Conservation (phyloP, 1,140 invertebrate genomes). For the Phortica variegata region DNA sequence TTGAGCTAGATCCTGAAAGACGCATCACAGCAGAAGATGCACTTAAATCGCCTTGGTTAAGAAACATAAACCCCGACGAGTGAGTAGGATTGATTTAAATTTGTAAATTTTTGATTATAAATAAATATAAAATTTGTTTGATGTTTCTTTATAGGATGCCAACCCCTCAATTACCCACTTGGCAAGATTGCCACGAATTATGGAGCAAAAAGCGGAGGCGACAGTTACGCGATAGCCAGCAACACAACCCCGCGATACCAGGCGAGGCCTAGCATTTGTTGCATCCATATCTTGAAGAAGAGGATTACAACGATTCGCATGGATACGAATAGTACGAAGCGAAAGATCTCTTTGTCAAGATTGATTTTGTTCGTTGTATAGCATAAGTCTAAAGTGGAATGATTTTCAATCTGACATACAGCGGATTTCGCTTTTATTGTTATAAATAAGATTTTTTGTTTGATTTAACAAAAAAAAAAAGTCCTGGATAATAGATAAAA, state of each 20-base stretch:
- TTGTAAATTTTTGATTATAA: background rate
- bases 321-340: too few species aligned
- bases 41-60: slow-evolving; percentile 91
- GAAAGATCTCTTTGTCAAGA: too few species aligned
- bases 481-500: too few species aligned
- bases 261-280: slow-evolving; percentile 49
- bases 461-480: too few species aligned
- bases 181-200: slow-evolving; percentile 99
- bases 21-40: slow-evolving; percentile 94
- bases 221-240: slow-evolving; percentile 77
- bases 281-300: slow-evolving; percentile 30
- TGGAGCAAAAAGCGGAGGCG: slow-evolving; percentile 93
- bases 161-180: slow-evolving; percentile 81
- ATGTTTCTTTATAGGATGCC: slow-evolving; percentile 67
- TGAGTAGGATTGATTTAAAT: slow-evolving; percentile 61
- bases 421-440: too few species aligned
- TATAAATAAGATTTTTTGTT: too few species aligned
- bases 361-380: too few species aligned
- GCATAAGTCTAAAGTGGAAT: too few species aligned
- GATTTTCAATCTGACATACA: too few species aligned
- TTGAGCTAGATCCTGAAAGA: slow-evolving; percentile 92
- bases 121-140: slow-evolving; percentile 12
- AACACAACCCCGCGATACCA: slow-evolving; percentile 55
- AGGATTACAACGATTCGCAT: slow-evolving; percentile 27
- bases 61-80: slow-evolving; percentile 86